Evolutionary conservation across 2,797 vertebrate genomes (phyloP).

Genomic region (Tiaroga cobitis): DNA sequence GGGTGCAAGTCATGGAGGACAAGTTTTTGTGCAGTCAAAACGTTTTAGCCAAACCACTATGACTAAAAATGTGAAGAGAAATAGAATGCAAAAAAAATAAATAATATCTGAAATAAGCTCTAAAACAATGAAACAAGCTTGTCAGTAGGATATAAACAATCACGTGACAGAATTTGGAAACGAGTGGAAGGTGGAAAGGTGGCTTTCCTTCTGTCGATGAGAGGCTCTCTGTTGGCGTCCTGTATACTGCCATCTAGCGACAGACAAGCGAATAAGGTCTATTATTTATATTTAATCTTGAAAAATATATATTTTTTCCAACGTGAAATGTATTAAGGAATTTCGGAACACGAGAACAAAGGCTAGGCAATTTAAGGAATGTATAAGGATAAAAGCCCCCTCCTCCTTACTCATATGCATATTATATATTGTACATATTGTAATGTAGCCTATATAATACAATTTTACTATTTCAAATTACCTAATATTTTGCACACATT

Average conservation of each 20-base stretch:
- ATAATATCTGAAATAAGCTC: not conserved
- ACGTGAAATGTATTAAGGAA: not conserved
- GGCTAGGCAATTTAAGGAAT: not conserved
- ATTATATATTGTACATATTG: no score
- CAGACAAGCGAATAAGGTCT: not conserved
- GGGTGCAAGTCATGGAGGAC: not conserved
- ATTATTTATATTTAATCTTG: not conserved
- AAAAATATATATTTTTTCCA: not conserved
- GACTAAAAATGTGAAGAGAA: not conserved
- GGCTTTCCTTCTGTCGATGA: not conserved
- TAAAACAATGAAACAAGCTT: not conserved
- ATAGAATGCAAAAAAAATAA: not conserved
- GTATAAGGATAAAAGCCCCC: not conserved
- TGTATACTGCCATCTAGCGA: constrained; percentile 23
- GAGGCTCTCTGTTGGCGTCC: not conserved
- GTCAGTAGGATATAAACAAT: not conserved
- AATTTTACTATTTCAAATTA: not conserved
- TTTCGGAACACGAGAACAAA: not conserved
- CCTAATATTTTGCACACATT: not conserved
- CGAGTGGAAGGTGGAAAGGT: constrained; percentile 8
- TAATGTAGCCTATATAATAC: not conserved
- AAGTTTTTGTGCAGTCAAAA: not conserved
- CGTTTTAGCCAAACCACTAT: not conserved
- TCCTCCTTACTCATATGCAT: not conserved
- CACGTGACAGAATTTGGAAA: constrained; percentile 1